These are phyloP conservation scores for Xylocopa sonorina DNA, from an alignment of 1,140 invertebrate species.

Conservation along the genomic window DNA sequence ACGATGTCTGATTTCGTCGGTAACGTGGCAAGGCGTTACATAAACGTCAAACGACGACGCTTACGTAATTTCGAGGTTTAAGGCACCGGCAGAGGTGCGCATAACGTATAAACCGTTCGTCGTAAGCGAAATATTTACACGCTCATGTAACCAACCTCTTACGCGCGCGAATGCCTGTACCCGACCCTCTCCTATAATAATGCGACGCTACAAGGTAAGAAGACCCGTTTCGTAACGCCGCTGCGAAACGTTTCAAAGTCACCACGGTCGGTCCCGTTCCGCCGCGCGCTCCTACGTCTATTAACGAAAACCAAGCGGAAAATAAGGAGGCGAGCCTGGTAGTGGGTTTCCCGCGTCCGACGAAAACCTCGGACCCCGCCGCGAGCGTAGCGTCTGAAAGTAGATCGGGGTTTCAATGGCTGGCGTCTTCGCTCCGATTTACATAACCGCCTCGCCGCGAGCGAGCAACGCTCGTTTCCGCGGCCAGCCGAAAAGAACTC, in stretches of 20 bases:
- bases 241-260: slow-evolving; percentile 70
- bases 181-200: slow-evolving; percentile 68
- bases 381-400: not conserved
- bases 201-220: slow-evolving; percentile 68
- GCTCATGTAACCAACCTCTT: slow-evolving; percentile 75
- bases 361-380: not conserved
- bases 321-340: not conserved
- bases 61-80: slow-evolving; percentile 73
- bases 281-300: slow-evolving; percentile 6
- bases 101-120: slow-evolving; percentile 64
- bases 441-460: slow-evolving; percentile 8
- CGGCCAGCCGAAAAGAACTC: no score
- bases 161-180: slow-evolving; percentile 67
- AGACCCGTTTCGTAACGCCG: slow-evolving; percentile 72
- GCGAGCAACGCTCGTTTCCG: not conserved
- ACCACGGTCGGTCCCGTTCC: slow-evolving; percentile 32
- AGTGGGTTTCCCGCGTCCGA: not conserved
- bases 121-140: slow-evolving; percentile 77
- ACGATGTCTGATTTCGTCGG: slow-evolving; percentile 62
- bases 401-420: not conserved
- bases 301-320: slow-evolving; percentile 7
- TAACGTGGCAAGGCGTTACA: slow-evolving; percentile 66
- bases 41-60: slow-evolving; percentile 68
- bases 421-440: not conserved
- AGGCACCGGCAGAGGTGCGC: slow-evolving; percentile 54